Percentiles rank a stretch among this genome's conserved stretches.
Conservation (phyloP, 2,888 invertebrate species). For the Adelognathus sp. region DNA sequence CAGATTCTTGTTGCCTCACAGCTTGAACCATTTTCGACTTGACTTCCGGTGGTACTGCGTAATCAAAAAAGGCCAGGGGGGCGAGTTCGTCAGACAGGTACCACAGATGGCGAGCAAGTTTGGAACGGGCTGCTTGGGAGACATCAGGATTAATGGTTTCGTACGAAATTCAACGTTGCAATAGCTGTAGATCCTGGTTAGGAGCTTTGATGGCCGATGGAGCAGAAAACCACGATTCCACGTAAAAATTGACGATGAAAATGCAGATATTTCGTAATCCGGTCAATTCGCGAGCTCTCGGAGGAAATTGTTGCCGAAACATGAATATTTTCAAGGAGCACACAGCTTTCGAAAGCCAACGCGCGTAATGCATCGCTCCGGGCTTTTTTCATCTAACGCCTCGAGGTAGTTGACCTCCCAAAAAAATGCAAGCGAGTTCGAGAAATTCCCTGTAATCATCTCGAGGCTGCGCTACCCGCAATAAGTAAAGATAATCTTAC, state of each 20-base stretch:
- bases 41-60: background rate
- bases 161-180: background rate
- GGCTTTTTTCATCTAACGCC: background rate
- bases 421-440: constrained; percentile 27
- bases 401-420: background rate
- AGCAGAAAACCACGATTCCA: constrained; percentile 1
- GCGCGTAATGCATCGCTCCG: constrained; percentile 33
- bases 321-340: constrained; percentile 25
- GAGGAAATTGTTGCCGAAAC: constrained; percentile 7
- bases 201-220: constrained; percentile 7
- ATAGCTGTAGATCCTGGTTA: background rate
- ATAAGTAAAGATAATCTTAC: background rate
- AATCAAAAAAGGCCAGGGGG: constrained; percentile 13
- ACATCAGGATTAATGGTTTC: background rate
- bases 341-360: constrained; percentile 28
- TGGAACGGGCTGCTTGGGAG: constrained; percentile 22
- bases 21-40: background rate
- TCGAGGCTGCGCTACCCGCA: background rate
- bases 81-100: constrained; percentile 26
- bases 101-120: constrained; percentile 27
- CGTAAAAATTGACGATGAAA: constrained; percentile 44
- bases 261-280: constrained; percentile 30
- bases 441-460: constrained; percentile 25
- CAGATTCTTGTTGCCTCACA: background rate
- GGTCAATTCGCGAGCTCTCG: constrained; percentile 4